Evolutionary conservation across 2,888 invertebrate species (phyloP).

Genomic region (Lathronympha strigana): DNA sequence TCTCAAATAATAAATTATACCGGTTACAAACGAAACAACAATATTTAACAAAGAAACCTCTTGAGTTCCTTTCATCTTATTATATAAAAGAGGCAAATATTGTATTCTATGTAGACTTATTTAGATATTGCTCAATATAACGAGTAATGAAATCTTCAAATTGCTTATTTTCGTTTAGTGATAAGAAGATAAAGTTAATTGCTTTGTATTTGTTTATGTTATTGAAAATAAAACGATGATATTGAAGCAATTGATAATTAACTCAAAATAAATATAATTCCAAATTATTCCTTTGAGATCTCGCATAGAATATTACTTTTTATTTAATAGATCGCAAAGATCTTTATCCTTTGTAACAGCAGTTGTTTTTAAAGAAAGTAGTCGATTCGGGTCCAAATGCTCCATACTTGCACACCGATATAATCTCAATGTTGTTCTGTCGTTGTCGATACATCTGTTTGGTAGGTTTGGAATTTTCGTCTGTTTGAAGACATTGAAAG

Average conservation of each 20-base stretch:
- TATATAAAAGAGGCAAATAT: slow-evolving; percentile 6
- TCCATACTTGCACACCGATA: slow-evolving; percentile 55
- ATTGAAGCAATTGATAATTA: background rate
- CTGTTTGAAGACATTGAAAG: slow-evolving; percentile 54
- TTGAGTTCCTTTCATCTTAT: slow-evolving; percentile 22
- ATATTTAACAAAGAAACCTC: slow-evolving; percentile 19
- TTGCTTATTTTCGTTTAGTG: background rate
- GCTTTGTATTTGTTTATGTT: background rate
- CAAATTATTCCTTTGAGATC: background rate
- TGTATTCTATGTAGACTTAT: background rate
- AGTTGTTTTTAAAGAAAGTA: slow-evolving; percentile 19
- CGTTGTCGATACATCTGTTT: slow-evolving; percentile 48
- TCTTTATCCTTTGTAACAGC: background rate
- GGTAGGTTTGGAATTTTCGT: slow-evolving; percentile 64
- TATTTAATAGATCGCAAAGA: background rate
- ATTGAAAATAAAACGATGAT: background rate
- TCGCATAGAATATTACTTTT: background rate
- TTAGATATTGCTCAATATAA: slow-evolving; percentile 7
- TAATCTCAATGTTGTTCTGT: slow-evolving; percentile 50
- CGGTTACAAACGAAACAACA: background rate
- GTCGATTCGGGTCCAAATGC: slow-evolving; percentile 36
- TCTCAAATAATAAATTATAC: slow-evolving; percentile 3
- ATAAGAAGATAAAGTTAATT: slow-evolving; percentile 13
- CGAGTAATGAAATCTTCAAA: background rate
- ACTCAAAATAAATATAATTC: background rate